These are phyloP conservation scores for Bactericera cockerelli DNA, from an alignment of 1,140 invertebrate genomes.

Conservation along the genomic window DNA sequence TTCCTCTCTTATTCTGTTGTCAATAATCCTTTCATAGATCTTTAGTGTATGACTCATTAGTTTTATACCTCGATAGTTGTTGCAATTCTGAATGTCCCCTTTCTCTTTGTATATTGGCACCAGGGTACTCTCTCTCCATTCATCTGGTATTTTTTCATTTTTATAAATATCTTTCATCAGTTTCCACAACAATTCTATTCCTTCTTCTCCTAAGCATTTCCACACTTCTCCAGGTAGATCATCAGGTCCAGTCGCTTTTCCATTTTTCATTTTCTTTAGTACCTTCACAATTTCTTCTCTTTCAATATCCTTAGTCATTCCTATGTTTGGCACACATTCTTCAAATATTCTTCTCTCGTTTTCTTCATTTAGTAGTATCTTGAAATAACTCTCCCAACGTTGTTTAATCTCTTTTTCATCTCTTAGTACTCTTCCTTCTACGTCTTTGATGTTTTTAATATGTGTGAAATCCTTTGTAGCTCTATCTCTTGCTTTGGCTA, in stretches of 20 bases:
- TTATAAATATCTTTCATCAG: constrained; percentile 7
- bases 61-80: constrained; percentile 11
- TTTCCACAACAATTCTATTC: neutral
- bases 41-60: neutral
- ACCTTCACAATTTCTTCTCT: constrained; percentile 11
- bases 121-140: constrained; percentile 11
- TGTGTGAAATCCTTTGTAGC: constrained; percentile 5
- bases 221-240: constrained; percentile 7
- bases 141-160: constrained; percentile 11
- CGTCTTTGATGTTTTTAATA: constrained; percentile 6
- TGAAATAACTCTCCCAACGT: constrained; percentile 8
- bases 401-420: neutral
- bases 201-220: neutral
- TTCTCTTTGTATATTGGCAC: constrained; percentile 10
- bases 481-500: neutral
- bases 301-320: neutral
- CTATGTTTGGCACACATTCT: neutral
- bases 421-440: neutral
- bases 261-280: constrained; percentile 12
- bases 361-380: constrained; percentile 12
- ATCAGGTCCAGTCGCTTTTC: constrained; percentile 9
- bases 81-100: constrained; percentile 7
- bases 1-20: neutral
- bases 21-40: constrained; percentile 8
- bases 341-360: constrained; percentile 1